These are phyloP conservation scores for Paramuricea clavata DNA, from an alignment of 92 coral and sea anemone species.

Conservation along the genomic window DNA sequence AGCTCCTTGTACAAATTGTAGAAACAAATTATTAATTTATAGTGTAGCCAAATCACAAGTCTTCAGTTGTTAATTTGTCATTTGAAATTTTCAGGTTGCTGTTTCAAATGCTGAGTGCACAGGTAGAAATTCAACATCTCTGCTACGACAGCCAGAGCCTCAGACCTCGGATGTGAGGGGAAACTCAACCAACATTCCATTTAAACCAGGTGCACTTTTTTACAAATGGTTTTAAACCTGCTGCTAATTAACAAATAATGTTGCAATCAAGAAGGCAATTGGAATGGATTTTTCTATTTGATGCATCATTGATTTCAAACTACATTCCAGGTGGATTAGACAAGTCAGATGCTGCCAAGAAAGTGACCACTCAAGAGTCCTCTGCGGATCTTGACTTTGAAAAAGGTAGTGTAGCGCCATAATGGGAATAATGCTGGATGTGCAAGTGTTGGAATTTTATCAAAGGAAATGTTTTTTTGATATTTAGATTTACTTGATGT, in stretches of 20 bases:
- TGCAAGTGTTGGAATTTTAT: no score
- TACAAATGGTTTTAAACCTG: no score
- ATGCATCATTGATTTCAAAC: neutral
- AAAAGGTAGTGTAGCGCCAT: conserved; percentile 76
- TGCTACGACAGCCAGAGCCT: conserved; percentile 87
- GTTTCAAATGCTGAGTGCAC: conserved; percentile 82
- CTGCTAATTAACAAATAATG: no score
- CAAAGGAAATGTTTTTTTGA: no score
- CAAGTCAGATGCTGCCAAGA: conserved; percentile 41
- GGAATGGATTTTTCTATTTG: neutral
- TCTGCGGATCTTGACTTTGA: conserved; percentile 76
- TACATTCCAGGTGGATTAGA: conserved; percentile 83
- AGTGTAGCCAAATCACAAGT: neutral
- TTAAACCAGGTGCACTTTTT: conserved; percentile 80
- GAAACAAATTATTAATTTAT: no score
- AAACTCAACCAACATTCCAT: conserved; percentile 89
- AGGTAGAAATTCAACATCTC: conserved; percentile 89
- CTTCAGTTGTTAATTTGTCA: conserved; percentile 77
- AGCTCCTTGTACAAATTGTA: no score
- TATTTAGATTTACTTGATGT: conserved; percentile 72
- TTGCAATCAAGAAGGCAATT: no score
- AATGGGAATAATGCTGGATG: no score
- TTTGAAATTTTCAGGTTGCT: conserved; percentile 62
- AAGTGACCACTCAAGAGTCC: conserved; percentile 47
- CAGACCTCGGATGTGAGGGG: conserved; percentile 86